phyloP scores from a whole-genome alignment of 2,797 vertebrate genomes.

The Gadopsis bispinosus region DNA sequence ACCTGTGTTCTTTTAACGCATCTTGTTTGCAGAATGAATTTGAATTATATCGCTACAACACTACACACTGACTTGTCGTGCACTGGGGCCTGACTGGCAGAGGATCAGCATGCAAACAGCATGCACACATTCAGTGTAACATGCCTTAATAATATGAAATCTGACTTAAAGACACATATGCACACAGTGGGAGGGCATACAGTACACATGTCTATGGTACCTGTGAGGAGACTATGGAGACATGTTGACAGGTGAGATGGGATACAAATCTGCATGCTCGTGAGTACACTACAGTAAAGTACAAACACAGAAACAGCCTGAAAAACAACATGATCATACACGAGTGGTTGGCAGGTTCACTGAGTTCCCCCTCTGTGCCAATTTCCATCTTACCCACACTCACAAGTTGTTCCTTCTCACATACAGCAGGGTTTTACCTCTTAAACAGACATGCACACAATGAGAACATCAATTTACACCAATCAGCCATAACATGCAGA shows the following conservation, averaged over 20 bases:
- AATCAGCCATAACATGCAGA: too few species aligned
- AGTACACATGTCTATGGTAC: slow-evolving; percentile 11
- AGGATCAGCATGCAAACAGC: slow-evolving; percentile 22
- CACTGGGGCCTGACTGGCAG: slow-evolving; percentile 30
- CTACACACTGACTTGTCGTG: slow-evolving; percentile 26
- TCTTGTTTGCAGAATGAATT: slow-evolving; percentile 49
- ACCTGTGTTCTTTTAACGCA: slow-evolving; percentile 20
- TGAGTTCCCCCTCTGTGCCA: slow-evolving; percentile 37
- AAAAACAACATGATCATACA: slow-evolving; percentile 16
- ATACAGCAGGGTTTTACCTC: slow-evolving; percentile 50
- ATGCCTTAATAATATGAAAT: slow-evolving; percentile 53
- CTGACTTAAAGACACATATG: slow-evolving; percentile 36
- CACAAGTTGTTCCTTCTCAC: slow-evolving; percentile 52
- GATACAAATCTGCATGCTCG: slow-evolving; percentile 17
- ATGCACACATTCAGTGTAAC: slow-evolving; percentile 41
- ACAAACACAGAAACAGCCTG: slow-evolving; percentile 31
- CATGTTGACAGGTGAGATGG: slow-evolving; percentile 28
- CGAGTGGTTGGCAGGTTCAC: slow-evolving; percentile 34
- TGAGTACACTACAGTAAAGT: slow-evolving; percentile 5
- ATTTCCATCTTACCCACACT: slow-evolving; percentile 42
- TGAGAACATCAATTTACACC: slow-evolving; percentile 45
- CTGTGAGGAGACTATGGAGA: slow-evolving; percentile 5
- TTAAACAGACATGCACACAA: slow-evolving; percentile 47
- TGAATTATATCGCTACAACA: slow-evolving; percentile 40
- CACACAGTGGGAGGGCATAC: slow-evolving; percentile 13